Percentiles rank a stretch among this genome's conserved stretches.
Conservation (phyloP, 2,797 vertebrate species). For the Enteromius anoplus region DNA sequence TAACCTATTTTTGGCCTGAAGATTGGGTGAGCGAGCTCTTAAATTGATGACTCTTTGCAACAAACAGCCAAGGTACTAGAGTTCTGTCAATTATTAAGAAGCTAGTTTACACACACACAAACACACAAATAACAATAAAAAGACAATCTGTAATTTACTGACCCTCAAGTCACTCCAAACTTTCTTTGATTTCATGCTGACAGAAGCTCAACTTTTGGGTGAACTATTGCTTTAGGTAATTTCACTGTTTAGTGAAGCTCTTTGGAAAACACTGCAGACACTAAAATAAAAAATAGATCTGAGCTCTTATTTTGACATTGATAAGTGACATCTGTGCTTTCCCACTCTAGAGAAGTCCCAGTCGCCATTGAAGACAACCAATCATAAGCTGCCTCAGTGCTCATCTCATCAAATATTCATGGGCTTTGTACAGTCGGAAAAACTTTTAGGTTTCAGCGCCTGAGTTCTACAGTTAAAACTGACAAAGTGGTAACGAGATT, state of each 20-base stretch:
- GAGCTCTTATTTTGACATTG: slow-evolving; percentile 12
- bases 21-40: neutral
- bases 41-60: neutral
- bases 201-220: neutral
- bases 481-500: neutral
- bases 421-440: neutral
- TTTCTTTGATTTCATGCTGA: neutral
- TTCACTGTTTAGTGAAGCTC: neutral
- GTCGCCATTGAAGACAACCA: slow-evolving; percentile 7
- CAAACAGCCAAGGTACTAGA: neutral
- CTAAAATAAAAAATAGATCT: slow-evolving; percentile 17
- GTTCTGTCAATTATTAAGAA: neutral
- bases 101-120: neutral
- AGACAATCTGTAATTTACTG: neutral
- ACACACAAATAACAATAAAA: too few relatives aligned
- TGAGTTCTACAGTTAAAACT: neutral
- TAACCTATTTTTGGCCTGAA: neutral
- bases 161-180: neutral
- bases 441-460: neutral
- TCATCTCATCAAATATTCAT: slow-evolving; percentile 15
- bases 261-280: neutral
- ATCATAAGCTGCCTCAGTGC: slow-evolving; percentile 4
- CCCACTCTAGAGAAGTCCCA: slow-evolving; percentile 3
- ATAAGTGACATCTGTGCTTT: slow-evolving; percentile 3
- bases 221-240: neutral